Evolutionary conservation across 2,797 vertebrate genomes (phyloP).

Genomic region (Poecile montanus): DNA sequence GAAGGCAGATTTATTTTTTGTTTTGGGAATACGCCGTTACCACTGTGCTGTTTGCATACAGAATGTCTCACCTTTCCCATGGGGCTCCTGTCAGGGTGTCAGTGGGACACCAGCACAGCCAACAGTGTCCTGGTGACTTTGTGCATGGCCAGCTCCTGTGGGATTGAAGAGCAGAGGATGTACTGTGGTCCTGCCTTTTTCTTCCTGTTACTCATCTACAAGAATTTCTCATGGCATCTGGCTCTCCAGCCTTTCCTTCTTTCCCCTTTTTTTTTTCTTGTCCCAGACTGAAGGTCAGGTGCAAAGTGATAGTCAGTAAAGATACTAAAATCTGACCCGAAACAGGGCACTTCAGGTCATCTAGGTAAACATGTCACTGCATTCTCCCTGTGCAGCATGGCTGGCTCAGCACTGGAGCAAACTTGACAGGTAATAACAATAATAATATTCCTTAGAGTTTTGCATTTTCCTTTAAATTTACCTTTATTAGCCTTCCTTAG

Average conservation of each 20-base stretch:
- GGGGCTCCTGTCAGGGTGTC: not conserved
- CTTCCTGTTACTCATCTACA: not conserved
- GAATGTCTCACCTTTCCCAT: not conserved
- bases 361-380: fast-evolving
- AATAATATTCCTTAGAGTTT: not conserved
- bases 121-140: not conserved
- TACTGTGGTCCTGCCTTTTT: not conserved
- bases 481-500: not conserved
- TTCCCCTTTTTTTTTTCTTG: not conserved
- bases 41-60: fast-evolving
- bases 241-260: not conserved
- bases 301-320: not conserved
- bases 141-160: not conserved
- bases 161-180: not conserved
- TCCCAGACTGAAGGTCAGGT: not conserved
- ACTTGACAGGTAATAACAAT: not conserved
- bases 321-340: not conserved
- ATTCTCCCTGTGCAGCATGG: not conserved
- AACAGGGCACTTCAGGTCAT: not conserved
- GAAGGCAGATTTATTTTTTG: not conserved
- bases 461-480: not conserved
- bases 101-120: not conserved
- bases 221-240: not conserved
- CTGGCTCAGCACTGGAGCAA: not conserved
- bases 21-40: not conserved